Base-by-base conservation (phyloP, 2,888 invertebrate species). In the Ormyrus labotus region DNA sequence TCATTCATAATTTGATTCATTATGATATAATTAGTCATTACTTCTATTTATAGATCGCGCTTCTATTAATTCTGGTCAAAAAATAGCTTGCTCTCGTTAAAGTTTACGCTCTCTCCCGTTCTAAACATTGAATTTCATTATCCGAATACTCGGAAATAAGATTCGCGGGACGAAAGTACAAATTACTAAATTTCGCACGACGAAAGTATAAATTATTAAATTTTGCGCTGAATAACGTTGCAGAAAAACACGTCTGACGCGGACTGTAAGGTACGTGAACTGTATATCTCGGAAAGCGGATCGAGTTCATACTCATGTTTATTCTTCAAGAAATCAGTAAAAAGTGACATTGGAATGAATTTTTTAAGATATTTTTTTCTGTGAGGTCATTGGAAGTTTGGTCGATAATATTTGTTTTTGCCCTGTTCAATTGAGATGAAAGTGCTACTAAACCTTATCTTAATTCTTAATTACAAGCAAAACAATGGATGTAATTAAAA, bases 351-450 rank as follows among this genome's bases (percentile, higher is more conserved):
- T 75, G 80, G 64, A 67, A 61, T 58, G 47, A 71, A 75, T 75
- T 75, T 80, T 53, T 74, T 70, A 61, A 65, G 70, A 70, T 71
- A 61, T 55, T 61, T 60, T 80, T 80, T 80, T 75, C 65, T 47
- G 19, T 11, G 65, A 80, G 80, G 70, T 80, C 75, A 75, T 69
- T 75, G 70, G 71, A 80, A 80, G 79, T 80, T 65, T 75, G 63
- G 58, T 65, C 57, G 74, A 80, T 80, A 75, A 80, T 71, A 69
- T 80, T 70, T 80, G 63, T 80, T 75, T 80, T 71, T 67, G 65
- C 67, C 34, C 55, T 50, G 65, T 64, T 64, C 69, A 74, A 79
- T 79, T 79, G 58, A 69, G 51, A 74, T 79, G 74, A 70, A 74
- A 80, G 79, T 74, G 57, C 69, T 68, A 48, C 63, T 78, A 45